phyloP scores from a whole-genome alignment of 2,888 invertebrate genomes.

The Drosophila hamatofila region DNA sequence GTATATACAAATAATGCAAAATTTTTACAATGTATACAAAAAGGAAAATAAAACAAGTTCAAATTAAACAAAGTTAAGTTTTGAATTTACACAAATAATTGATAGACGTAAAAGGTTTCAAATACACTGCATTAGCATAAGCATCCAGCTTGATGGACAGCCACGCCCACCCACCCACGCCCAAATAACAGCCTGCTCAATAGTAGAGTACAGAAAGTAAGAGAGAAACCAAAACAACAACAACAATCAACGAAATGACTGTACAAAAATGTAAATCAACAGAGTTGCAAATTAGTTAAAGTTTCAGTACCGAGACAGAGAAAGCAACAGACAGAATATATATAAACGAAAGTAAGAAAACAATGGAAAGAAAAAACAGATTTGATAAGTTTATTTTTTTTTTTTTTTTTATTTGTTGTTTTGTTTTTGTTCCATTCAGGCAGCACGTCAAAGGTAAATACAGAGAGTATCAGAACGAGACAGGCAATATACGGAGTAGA shows the following conservation, averaged over 20 bases:
- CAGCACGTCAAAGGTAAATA: slow-evolving; percentile 63
- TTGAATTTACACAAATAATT: slow-evolving; percentile 33
- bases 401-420: slow-evolving; percentile 13
- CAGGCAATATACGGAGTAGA: slow-evolving; percentile 35
- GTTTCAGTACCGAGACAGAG: slow-evolving; percentile 47
- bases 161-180: background rate
- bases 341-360: slow-evolving; percentile 4
- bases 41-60: slow-evolving; percentile 11
- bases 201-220: slow-evolving; percentile 22
- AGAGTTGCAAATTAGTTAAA: slow-evolving; percentile 53
- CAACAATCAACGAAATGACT: slow-evolving; percentile 43
- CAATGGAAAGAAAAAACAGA: background rate
- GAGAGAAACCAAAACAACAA: slow-evolving; percentile 16
- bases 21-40: slow-evolving; percentile 15
- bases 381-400: slow-evolving; percentile 11
- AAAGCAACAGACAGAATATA: slow-evolving; percentile 23
- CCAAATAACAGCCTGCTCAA: slow-evolving; percentile 12
- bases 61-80: slow-evolving; percentile 16
- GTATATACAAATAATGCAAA: slow-evolving; percentile 21
- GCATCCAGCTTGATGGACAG: slow-evolving; percentile 29
- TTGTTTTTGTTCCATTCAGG: slow-evolving; percentile 46
- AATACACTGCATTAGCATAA: slow-evolving; percentile 68
- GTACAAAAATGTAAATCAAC: slow-evolving; percentile 55
- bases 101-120: slow-evolving; percentile 48
- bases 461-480: slow-evolving; percentile 35